A percentile compares a stretch with the other conserved stretches of the same genome.
phyloP scores from a whole-genome alignment of 2,888 invertebrate genomes.

The Dendrolimus pini region DNA sequence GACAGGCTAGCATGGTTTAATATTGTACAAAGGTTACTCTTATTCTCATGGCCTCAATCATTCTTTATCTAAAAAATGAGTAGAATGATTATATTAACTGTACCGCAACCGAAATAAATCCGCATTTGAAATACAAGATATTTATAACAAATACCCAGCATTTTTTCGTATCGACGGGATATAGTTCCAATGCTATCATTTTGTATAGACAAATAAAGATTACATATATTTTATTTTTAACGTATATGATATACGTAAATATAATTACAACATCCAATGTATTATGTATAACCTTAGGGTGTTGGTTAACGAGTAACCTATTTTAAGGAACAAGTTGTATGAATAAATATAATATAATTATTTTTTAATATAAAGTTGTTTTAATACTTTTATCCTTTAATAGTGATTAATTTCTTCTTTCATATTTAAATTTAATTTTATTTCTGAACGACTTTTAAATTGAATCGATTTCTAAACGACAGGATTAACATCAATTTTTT shows the following conservation, averaged over 20 bases:
- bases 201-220: conserved; percentile 6
- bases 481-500: no score
- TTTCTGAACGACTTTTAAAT: no score
- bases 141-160: not conserved
- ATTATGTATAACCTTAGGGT: conserved; percentile 56
- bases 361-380: conserved; percentile 30
- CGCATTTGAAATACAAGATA: not conserved
- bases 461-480: no score
- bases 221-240: conserved; percentile 14
- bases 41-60: no score
- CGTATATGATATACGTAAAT: conserved; percentile 23
- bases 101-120: not conserved
- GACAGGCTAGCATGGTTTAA: no score
- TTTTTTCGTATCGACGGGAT: not conserved
- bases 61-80: not conserved
- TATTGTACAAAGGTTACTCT: no score
- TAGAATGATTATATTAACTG: not conserved
- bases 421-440: no score
- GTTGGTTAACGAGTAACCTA: conserved; percentile 71
- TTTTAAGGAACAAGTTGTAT: conserved; percentile 57
- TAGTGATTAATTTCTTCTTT: no score
- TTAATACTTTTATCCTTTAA: not conserved
- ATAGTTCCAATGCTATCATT: conserved; percentile 7
- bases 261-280: conserved; percentile 56
- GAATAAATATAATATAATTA: conserved; percentile 60